Percentiles rank a stretch among this genome's conserved stretches.
Evolutionary conservation across 2,888 invertebrate genomes (phyloP).

Genomic region (Stenodema calcarata): DNA sequence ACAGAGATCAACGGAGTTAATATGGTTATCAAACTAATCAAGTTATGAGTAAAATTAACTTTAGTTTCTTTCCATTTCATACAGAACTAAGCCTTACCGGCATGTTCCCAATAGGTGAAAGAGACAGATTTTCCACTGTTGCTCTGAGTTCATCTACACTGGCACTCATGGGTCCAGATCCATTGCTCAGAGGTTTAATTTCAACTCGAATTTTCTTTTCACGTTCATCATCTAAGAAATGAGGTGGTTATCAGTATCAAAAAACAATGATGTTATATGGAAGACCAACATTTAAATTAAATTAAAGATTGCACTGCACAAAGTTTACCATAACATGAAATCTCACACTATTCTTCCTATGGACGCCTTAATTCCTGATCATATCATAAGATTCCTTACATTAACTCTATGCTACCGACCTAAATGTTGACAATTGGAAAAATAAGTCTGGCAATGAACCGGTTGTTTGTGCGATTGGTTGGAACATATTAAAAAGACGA

Average conservation of each 20-base stretch:
- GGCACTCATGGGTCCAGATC: constrained; percentile 88
- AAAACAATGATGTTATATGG: too few species aligned
- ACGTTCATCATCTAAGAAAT: constrained; percentile 73
- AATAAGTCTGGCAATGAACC: too few species aligned
- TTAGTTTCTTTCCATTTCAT: neutral
- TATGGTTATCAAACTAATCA: neutral
- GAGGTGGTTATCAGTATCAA: neutral
- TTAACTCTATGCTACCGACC: too few species aligned
- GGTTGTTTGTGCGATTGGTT: too few species aligned
- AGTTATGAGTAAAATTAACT: neutral
- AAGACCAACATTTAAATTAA: too few species aligned
- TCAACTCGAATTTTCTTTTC: constrained; percentile 91
- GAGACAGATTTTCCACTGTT: constrained; percentile 87
- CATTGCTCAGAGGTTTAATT: constrained; percentile 92
- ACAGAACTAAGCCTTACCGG: constrained; percentile 62
- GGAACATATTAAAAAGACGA: too few species aligned
- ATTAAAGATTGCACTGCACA: too few species aligned
- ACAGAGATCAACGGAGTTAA: neutral
- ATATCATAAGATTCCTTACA: too few species aligned
- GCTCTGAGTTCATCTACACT: constrained; percentile 93
- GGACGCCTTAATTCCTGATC: too few species aligned
- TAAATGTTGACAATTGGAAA: too few species aligned
- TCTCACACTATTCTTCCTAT: too few species aligned
- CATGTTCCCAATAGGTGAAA: constrained; percentile 75
- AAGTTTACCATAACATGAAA: too few species aligned